A percentile compares a stretch with the other conserved stretches of the same genome.
These are phyloP conservation scores for Phylloscopus trochilus DNA, from an alignment of 2,113 vertebrate species.

Conservation along the genomic window DNA sequence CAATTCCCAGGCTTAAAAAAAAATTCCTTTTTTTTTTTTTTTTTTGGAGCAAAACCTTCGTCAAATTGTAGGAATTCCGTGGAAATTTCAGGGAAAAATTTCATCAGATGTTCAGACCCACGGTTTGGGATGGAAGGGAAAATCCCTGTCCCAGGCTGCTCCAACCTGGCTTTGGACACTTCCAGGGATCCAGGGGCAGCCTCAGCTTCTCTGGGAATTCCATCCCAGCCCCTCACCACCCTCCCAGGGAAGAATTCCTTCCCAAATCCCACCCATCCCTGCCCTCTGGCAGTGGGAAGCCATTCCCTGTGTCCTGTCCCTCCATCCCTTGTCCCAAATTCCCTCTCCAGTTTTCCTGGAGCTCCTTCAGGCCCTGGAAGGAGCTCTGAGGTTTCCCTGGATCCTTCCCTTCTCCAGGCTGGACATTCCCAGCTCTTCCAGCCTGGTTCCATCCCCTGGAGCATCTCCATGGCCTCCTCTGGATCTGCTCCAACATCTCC, in stretches of 20 bases:
- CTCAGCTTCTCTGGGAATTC: not conserved
- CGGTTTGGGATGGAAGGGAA: too few relatives aligned
- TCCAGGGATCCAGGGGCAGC: not conserved
- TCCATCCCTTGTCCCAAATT: rapidly evolving
- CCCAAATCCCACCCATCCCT: not conserved
- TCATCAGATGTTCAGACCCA: not conserved
- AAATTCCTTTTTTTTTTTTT: not conserved
- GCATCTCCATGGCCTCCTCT: not conserved
- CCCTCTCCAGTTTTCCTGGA: not conserved
- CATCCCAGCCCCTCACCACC: not conserved
- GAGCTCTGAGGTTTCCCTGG: rapidly evolving
- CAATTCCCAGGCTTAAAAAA: not conserved
- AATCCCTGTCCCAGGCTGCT: too few relatives aligned
- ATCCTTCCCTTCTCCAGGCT: not conserved
- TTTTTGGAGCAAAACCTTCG: not conserved
- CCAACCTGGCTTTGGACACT: not conserved
- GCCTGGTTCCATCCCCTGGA: rapidly evolving
- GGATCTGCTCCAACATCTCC: not conserved
- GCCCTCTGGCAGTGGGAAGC: not conserved
- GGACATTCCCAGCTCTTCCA: not conserved
- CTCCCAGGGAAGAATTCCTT: rapidly evolving
- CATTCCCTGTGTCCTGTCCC: not conserved
- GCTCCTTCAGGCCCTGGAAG: not conserved
- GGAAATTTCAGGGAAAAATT: not conserved
- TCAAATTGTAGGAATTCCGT: rapidly evolving